Evolutionary conservation across 2,888 invertebrate species (phyloP).

Genomic region (Chymomyza fuscimana): DNA sequence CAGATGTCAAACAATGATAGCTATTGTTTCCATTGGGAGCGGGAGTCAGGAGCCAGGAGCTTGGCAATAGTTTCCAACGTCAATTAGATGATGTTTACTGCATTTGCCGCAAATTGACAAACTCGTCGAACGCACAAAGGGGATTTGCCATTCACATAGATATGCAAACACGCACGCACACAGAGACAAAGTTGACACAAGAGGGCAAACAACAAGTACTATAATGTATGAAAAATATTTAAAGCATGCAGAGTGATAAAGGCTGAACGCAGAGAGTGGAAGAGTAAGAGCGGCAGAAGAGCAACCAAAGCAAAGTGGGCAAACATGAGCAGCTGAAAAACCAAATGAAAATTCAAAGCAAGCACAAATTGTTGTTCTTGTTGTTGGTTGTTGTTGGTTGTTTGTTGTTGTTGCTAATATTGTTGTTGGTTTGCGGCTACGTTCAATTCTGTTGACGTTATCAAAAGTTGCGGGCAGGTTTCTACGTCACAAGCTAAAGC

Average conservation of each 20-base stretch:
- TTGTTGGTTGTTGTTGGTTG: conserved; percentile 38
- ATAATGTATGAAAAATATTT: not conserved
- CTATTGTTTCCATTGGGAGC: not conserved
- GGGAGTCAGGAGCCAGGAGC: conserved; percentile 1
- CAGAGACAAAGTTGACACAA: not conserved
- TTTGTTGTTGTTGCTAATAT: not conserved
- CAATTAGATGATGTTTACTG: conserved; percentile 73
- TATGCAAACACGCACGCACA: not conserved
- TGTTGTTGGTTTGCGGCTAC: conserved; percentile 13
- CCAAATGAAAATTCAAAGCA: conserved; percentile 63
- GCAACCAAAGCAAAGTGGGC: not conserved
- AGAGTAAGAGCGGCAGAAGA: not conserved
- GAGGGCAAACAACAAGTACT: not conserved
- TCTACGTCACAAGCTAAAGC: conserved; percentile 9
- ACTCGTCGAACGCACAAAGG: conserved; percentile 50
- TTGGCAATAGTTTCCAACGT: conserved; percentile 60
- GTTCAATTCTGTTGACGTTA: conserved; percentile 73
- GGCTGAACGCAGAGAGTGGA: too few relatives aligned
- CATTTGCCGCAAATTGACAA: conserved; percentile 73
- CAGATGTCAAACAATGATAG: conserved; percentile 59
- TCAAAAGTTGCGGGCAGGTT: conserved; percentile 62
- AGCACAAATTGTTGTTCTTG: conserved; percentile 25
- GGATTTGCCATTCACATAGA: conserved; percentile 9
- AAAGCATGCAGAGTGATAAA: not conserved
- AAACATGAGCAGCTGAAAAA: conserved; percentile 9